Evolutionary conservation across 1,140 invertebrate species (phyloP).

Genomic region (Ceratitis capitata): DNA sequence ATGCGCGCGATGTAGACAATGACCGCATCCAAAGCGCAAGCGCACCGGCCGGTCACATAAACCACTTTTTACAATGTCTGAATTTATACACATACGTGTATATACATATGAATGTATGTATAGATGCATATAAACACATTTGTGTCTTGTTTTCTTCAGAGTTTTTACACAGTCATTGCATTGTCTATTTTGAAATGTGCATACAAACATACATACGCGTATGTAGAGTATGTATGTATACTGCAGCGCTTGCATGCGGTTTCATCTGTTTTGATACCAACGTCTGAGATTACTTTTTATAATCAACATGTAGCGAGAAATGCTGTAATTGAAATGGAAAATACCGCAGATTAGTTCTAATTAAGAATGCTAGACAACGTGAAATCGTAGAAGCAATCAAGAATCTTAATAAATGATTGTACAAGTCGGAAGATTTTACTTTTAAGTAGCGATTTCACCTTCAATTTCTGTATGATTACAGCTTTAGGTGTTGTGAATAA

Average conservation of each 20-base stretch:
- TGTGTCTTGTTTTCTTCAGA: neutral
- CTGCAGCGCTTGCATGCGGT: neutral
- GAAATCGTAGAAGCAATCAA: neutral
- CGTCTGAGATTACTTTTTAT: neutral
- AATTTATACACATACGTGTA: neutral
- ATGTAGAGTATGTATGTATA: neutral
- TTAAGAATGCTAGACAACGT: neutral
- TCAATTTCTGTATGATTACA: too few species aligned
- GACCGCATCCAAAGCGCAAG: neutral
- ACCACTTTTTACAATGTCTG: neutral
- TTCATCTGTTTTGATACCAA: neutral
- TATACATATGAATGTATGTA: neutral
- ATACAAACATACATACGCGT: neutral
- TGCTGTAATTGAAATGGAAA: constrained; percentile 34
- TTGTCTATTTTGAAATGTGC: neutral
- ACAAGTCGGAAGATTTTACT: neutral
- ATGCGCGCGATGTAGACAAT: neutral
- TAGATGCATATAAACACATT: neutral
- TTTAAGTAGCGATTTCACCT: neutral
- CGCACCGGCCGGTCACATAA: neutral
- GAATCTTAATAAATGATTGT: neutral
- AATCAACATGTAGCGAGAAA: neutral
- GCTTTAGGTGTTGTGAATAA: too few species aligned
- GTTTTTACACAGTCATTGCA: neutral
- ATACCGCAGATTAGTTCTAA: neutral